These are phyloP conservation scores for Parapsyche elsis DNA, from an alignment of 1,140 invertebrate species.

Conservation along the genomic window DNA sequence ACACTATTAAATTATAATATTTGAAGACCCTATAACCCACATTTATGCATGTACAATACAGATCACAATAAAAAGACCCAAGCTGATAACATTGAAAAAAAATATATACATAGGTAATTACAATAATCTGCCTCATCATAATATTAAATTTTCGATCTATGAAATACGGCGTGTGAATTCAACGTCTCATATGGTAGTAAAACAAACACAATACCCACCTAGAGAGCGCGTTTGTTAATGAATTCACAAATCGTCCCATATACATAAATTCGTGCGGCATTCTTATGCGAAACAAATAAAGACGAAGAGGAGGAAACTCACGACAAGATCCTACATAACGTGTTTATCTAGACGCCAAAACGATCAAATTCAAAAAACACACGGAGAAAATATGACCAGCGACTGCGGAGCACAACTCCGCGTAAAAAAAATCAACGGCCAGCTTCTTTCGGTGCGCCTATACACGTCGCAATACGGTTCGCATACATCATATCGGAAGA, in stretches of 20 bases:
- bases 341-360: background rate
- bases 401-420: background rate
- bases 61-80: too few relatives aligned
- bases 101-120: too few relatives aligned
- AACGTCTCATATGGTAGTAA: background rate
- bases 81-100: too few relatives aligned
- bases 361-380: background rate
- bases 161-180: too few relatives aligned
- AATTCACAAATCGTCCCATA: slow-evolving; percentile 27
- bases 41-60: too few relatives aligned
- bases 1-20: too few relatives aligned
- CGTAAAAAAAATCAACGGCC: too few relatives aligned
- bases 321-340: slow-evolving; percentile 19
- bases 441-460: too few relatives aligned
- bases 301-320: background rate
- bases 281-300: background rate
- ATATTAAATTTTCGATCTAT: too few relatives aligned
- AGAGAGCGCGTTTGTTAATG: background rate
- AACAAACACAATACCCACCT: background rate
- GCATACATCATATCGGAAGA: background rate
- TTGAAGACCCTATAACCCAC: too few relatives aligned
- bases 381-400: background rate
- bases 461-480: background rate
- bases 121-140: too few relatives aligned
- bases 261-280: slow-evolving; percentile 19